Base-by-base conservation (phyloP, 2,113 vertebrate genomes). In the Anolis carolinensis region DNA sequence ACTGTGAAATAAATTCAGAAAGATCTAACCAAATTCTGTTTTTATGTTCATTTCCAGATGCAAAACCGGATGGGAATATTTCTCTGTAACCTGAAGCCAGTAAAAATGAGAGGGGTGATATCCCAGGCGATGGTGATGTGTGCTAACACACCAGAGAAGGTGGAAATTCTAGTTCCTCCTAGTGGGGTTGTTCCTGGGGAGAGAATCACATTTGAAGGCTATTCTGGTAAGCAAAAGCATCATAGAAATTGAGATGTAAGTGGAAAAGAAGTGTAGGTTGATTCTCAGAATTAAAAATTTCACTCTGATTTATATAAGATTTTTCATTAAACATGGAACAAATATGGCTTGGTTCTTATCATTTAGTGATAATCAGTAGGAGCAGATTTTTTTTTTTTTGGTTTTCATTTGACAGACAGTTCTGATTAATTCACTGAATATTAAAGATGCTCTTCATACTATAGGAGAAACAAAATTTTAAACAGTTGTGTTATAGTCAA, bases 81-180 rank as follows among this genome's bases (percentile, higher is more conserved):
- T 30, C 95, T 99, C 79, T 99, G 98, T 91, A 99, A 99, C 91
- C 94, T 99, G 92, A 98, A 98, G 94, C 97, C 98, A 86, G 97
- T 96, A 5, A 98, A 98, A 94, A 97, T 98, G 97, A 96, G 98
- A 89, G 98, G 98, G 18, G 96, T 98, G 2, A 52, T 98, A 9
- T 99, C 98, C 52, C 98, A 99, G 88, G 99, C 98, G 44, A 97
- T 97, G 98, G 90, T 99, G 86, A 97, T 99, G 97, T 99, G 98
- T 92, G 98, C 98, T 82, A 98, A 97, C 89, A 98, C 97, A 18
- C 97, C 96, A 39, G 98, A 98, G 82, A 98, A 98, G 79, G 96
- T 98, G 44, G 98, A 99, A 95, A 98, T 99, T 94, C 92, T 99
- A 85, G 96, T 97, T 85, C 98, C 99, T 84, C 98, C 98, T 2